Evolutionary conservation across 92 coral and sea anemone species (phyloP).

Genomic region (Epizoanthus stellaris): DNA sequence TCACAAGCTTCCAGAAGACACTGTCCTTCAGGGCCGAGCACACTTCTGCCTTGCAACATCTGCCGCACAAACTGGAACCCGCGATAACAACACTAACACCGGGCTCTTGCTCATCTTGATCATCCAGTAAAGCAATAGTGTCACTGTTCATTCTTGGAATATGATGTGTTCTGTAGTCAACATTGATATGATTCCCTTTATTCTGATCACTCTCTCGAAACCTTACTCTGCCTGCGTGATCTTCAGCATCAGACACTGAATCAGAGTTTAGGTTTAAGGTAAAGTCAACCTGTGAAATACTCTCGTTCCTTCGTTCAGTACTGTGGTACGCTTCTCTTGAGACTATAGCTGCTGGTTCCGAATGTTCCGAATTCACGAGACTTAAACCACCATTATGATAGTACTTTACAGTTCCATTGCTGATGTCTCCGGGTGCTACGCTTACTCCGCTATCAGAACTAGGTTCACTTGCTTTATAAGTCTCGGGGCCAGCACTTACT

Average conservation of each 20-base stretch:
- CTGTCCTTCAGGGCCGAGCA: background rate
- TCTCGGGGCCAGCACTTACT: background rate
- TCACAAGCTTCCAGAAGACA: constrained; percentile 29
- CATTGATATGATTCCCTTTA: background rate
- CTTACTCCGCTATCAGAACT: background rate
- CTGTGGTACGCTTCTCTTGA: background rate
- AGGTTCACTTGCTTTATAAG: background rate
- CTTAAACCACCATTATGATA: background rate
- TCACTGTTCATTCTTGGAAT: background rate
- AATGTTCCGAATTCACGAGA: background rate
- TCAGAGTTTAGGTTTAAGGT: background rate
- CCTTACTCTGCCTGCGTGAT: background rate
- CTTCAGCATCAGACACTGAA: background rate
- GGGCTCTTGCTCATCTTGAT: background rate
- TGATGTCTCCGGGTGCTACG: background rate
- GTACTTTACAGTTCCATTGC: background rate
- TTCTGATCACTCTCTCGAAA: background rate
- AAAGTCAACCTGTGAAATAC: background rate
- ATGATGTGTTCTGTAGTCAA: background rate
- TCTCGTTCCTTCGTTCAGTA: background rate
- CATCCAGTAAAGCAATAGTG: background rate
- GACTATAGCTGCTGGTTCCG: background rate
- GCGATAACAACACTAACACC: background rate
- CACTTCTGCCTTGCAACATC: background rate
- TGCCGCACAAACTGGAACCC: background rate